Conservation (phyloP, 2,888 invertebrate genomes). For the Helleia helle region DNA sequence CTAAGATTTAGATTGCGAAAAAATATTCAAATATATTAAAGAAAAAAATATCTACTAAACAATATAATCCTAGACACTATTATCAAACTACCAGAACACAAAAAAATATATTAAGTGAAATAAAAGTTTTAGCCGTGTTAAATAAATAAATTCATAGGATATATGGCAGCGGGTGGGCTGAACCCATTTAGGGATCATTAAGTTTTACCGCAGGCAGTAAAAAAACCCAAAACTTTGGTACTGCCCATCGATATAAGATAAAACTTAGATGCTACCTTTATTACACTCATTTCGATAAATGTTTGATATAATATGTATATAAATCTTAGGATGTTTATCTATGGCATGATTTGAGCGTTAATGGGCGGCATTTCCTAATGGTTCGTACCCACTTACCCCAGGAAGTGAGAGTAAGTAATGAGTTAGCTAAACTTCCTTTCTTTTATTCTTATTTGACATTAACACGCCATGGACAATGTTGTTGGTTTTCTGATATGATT, state of each 20-base stretch:
- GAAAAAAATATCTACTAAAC: no score
- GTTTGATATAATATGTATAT: no score
- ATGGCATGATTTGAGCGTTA: neutral
- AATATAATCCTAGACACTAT: no score
- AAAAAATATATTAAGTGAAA: no score
- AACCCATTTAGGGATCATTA: conserved; percentile 18
- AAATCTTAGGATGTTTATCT: neutral
- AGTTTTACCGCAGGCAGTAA: conserved; percentile 15
- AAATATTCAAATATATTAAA: no score
- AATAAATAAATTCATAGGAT: no score
- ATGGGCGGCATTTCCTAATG: neutral
- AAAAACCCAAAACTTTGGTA: conserved; percentile 12
- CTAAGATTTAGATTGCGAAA: no score
- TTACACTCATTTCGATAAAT: no score
- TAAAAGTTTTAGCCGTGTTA: neutral
- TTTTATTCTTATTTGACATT: neutral
- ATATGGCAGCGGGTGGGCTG: neutral
- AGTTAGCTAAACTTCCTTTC: neutral
- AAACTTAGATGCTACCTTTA: neutral
- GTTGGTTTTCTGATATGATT: no score
- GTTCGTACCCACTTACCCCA: neutral
- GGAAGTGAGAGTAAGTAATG: neutral
- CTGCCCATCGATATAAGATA: neutral
- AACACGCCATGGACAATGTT: no score
- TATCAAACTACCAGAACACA: no score